Evolutionary conservation across 2,113 vertebrate species (phyloP).

Genomic region (Solenodon paradoxus): DNA sequence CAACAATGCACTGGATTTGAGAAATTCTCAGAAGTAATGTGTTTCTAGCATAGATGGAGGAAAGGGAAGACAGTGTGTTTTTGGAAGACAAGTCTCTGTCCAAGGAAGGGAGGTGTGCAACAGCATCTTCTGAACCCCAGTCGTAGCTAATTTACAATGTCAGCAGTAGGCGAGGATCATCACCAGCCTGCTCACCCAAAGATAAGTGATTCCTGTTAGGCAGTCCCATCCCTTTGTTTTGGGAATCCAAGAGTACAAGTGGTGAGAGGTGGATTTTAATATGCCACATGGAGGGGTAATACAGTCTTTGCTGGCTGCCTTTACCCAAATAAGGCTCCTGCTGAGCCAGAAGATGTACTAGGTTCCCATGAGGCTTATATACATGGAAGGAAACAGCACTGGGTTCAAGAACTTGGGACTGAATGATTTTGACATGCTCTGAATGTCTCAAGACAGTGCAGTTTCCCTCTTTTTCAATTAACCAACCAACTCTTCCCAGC

Average conservation of each 20-base stretch:
- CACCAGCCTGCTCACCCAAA: background rate
- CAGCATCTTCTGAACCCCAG: background rate
- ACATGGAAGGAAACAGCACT: background rate
- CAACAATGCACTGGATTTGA: background rate
- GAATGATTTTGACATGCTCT: background rate
- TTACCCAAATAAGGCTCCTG: background rate
- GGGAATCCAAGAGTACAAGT: constrained; percentile 31
- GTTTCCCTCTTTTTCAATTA: constrained; percentile 49
- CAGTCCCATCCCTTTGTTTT: background rate
- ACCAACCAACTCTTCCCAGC: constrained; percentile 68
- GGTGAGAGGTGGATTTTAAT: constrained; percentile 41
- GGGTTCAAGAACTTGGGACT: background rate
- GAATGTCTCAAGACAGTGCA: constrained; percentile 38
- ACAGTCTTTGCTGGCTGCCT: background rate
- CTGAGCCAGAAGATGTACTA: background rate
- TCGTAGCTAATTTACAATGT: background rate
- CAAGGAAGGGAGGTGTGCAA: background rate
- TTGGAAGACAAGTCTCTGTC: background rate
- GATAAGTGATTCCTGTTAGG: background rate
- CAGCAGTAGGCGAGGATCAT: background rate
- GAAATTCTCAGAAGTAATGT: background rate
- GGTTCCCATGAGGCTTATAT: background rate
- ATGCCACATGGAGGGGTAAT: background rate
- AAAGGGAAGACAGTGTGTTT: background rate
- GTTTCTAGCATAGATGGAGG: background rate